Base-by-base conservation (phyloP, 2,113 vertebrate species). In the Callospermophilus lateralis region DNA sequence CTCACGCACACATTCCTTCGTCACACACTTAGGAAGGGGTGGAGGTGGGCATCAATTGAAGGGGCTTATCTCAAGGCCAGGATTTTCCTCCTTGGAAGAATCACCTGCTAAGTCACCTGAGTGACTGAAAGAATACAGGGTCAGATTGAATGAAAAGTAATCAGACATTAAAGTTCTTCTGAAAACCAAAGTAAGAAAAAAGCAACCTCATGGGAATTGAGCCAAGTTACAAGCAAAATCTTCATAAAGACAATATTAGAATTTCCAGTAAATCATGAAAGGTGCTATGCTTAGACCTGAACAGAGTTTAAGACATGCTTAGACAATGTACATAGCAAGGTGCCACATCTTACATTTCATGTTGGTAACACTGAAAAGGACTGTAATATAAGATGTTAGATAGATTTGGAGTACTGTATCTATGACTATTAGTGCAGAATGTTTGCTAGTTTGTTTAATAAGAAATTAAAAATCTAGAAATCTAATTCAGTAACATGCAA, bases 341-440 rank as follows among this genome's bases (percentile, higher is more conserved):
- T 4, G 0, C 20, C 34, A 3, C 1, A 0, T 28, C 32, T 73
- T 42, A 3, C 4, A 15, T 32, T 11, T 19, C 32, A 10, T 15
- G 0, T 17, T 51, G 15, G n/a, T 28, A 20, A 32, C 16, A 0
- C 3, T n/a, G 8, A 61, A 7, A 30, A 70, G 32, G 4, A 12
- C 19, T 8, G 4, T 19, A 7, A 8, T 9, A 32, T 10, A 3
- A 32, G 32, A 4, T 10, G 48, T 45, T 28, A 9, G 16, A 12
- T 13, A 1, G 2, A 17, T 0, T 16, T 4, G 32, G 48, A 28
- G 2, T 6, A n/a, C n/a, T 32, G 48, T 55, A 24, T 30, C 6
- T 9, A 30, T 15, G 2, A 39, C 55, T 76, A 4, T 16, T 12
- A 1, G 1, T 11, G 15, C 2, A 19, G 19, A 26, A 13, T 34